A percentile compares a stretch with the other conserved stretches of the same genome.
These are phyloP conservation scores for Penelope pileata DNA, from an alignment of 2,113 vertebrate genomes.

Conservation along the genomic window DNA sequence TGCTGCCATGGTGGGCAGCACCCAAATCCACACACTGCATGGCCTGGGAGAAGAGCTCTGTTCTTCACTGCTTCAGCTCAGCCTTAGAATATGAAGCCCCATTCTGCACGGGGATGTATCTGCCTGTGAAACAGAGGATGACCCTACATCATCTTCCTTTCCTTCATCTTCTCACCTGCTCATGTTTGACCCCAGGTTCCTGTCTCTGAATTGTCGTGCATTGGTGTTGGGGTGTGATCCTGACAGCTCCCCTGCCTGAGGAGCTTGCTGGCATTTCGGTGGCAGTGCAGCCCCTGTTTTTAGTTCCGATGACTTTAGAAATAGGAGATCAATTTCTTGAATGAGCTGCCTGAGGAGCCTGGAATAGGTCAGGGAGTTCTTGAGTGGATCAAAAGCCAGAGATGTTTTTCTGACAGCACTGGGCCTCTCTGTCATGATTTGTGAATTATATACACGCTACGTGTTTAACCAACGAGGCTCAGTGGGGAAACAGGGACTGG, in stretches of 20 bases:
- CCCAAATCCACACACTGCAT: fast-evolving
- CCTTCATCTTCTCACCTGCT: fast-evolving
- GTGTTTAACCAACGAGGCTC: slow-evolving; percentile 49
- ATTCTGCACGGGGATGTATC: neutral
- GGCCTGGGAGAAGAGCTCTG: neutral
- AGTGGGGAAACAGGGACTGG: neutral
- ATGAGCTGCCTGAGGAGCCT: slow-evolving; percentile 38
- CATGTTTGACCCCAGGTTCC: neutral
- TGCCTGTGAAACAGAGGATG: neutral
- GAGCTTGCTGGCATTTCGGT: fast-evolving
- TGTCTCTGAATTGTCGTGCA: fast-evolving
- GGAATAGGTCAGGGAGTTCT: slow-evolving; percentile 66
- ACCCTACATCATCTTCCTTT: neutral
- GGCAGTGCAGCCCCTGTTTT: neutral
- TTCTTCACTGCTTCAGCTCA: fast-evolving
- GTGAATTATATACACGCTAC: slow-evolving; percentile 22
- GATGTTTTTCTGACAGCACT: slow-evolving; percentile 63
- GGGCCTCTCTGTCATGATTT: slow-evolving; percentile 55
- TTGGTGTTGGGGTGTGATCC: neutral
- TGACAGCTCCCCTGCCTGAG: neutral
- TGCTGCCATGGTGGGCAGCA: neutral
- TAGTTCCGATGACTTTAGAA: slow-evolving; percentile 7
- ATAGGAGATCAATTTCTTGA: neutral
- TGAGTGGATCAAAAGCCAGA: slow-evolving; percentile 61
- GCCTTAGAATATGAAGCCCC: neutral